These are phyloP conservation scores for Trichogramma dendrolimi DNA, from an alignment of 2,888 invertebrate genomes.

Conservation along the genomic window DNA sequence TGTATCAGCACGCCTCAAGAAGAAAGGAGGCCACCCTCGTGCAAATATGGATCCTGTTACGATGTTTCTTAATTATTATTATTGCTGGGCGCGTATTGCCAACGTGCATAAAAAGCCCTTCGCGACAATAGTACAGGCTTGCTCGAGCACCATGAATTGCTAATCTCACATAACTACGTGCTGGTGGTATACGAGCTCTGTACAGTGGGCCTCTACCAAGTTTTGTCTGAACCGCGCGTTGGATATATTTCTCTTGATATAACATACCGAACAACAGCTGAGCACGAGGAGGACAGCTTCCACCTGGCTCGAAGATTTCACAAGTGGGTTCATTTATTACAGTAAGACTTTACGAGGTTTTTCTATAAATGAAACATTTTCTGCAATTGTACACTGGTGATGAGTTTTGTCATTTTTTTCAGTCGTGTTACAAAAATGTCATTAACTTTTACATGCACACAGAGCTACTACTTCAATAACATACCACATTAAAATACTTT, in stretches of 20 bases:
- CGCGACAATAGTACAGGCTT: conserved; percentile 47
- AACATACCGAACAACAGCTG: too few relatives aligned
- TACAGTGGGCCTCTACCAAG: not conserved
- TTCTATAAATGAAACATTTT: too few relatives aligned
- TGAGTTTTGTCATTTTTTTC: too few relatives aligned
- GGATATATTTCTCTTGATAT: too few relatives aligned
- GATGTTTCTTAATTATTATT: conserved; percentile 53
- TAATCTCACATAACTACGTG: conserved; percentile 44
- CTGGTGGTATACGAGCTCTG: conserved; percentile 20
- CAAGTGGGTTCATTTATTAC: too few relatives aligned
- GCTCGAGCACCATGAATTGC: conserved; percentile 49
- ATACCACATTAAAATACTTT: conserved; percentile 49
- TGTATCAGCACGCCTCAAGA: conserved; percentile 6
- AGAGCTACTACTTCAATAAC: conserved; percentile 46
- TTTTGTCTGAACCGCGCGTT: too few relatives aligned
- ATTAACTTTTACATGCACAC: too few relatives aligned
- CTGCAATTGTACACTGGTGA: too few relatives aligned
- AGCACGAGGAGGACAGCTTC: too few relatives aligned
- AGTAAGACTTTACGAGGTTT: too few relatives aligned
- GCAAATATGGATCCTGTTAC: conserved; percentile 46
- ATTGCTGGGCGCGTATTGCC: conserved; percentile 47
- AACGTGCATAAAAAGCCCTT: conserved; percentile 39
- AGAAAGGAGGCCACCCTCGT: conserved; percentile 25
- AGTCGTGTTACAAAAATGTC: too few relatives aligned
- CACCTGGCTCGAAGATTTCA: too few relatives aligned